A percentile compares a stretch with the other conserved stretches of the same genome.
Conservation (phyloP, 2,797 vertebrate species). For the Cephalopachus bancanus region DNA sequence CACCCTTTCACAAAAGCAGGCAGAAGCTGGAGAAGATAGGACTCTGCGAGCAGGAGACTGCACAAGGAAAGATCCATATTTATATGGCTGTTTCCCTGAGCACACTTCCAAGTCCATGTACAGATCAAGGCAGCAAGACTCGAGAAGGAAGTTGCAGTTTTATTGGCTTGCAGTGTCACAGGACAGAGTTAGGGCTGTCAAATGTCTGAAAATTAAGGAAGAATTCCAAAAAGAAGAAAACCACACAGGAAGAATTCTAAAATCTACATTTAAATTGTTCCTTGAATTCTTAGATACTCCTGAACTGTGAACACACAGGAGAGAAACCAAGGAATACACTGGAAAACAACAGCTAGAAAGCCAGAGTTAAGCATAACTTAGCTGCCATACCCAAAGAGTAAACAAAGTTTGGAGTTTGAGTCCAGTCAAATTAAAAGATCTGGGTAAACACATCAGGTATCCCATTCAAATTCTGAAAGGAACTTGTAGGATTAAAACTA, state of each 20-base stretch:
- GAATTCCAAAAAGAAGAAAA: background rate
- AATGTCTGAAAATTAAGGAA: conserved; percentile 8
- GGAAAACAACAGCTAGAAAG: background rate
- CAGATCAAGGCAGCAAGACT: background rate
- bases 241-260: background rate
- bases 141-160: background rate
- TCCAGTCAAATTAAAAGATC: background rate
- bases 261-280: background rate
- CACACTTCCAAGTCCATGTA: background rate
- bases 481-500: background rate
- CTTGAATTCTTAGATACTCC: background rate
- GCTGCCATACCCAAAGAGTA: background rate
- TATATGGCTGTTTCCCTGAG: background rate
- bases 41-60: background rate
- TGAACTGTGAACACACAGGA: background rate
- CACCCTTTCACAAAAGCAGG: background rate
- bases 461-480: background rate
- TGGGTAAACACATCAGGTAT: background rate
- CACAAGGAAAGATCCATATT: background rate
- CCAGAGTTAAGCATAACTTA: background rate
- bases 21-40: background rate
- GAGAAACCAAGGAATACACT: background rate
- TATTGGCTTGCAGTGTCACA: background rate
- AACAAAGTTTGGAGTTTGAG: background rate
- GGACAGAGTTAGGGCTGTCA: background rate